phyloP scores from a whole-genome alignment of 1,140 invertebrate genomes.

The Oreohelix idahoensis region DNA sequence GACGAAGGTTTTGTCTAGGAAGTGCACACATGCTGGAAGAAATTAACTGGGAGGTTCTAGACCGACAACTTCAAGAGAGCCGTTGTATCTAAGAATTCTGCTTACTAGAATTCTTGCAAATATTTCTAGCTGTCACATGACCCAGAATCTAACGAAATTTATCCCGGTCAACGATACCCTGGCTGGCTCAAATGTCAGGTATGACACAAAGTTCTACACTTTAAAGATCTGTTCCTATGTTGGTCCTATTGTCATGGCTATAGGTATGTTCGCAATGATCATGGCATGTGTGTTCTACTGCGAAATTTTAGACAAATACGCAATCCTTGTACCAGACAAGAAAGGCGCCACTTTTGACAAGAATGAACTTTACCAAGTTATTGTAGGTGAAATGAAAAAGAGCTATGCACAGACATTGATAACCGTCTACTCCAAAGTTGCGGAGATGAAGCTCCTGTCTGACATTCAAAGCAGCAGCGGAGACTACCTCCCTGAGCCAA shows the following conservation, averaged over 20 bases:
- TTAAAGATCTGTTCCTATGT: slow-evolving; percentile 56
- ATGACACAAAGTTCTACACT: slow-evolving; percentile 16
- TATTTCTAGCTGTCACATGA: too few species aligned
- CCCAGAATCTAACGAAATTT: slow-evolving; percentile 42
- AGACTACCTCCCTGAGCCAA: slow-evolving; percentile 37
- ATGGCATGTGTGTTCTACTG: slow-evolving; percentile 65
- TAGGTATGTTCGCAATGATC: slow-evolving; percentile 64
- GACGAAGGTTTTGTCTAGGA: too few species aligned
- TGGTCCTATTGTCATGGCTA: slow-evolving; percentile 63
- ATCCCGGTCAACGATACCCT: slow-evolving; percentile 28
- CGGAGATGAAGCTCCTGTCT: slow-evolving; percentile 31
- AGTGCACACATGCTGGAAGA: too few species aligned
- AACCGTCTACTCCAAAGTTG: slow-evolving; percentile 37
- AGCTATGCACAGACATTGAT: slow-evolving; percentile 50
- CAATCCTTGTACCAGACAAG: slow-evolving; percentile 56
- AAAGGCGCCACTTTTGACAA: slow-evolving; percentile 45
- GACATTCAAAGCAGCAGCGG: slow-evolving; percentile 37
- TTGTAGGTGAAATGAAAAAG: slow-evolving; percentile 63
- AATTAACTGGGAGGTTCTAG: too few species aligned
- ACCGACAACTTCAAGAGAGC: too few species aligned
- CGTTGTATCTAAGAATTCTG: too few species aligned
- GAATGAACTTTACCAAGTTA: slow-evolving; percentile 58
- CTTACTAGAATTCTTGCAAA: too few species aligned
- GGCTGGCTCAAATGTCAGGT: slow-evolving; percentile 18
- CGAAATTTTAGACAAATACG: slow-evolving; percentile 66